phyloP scores from a whole-genome alignment of 2,113 vertebrate species.

The Pedetes capensis region DNA sequence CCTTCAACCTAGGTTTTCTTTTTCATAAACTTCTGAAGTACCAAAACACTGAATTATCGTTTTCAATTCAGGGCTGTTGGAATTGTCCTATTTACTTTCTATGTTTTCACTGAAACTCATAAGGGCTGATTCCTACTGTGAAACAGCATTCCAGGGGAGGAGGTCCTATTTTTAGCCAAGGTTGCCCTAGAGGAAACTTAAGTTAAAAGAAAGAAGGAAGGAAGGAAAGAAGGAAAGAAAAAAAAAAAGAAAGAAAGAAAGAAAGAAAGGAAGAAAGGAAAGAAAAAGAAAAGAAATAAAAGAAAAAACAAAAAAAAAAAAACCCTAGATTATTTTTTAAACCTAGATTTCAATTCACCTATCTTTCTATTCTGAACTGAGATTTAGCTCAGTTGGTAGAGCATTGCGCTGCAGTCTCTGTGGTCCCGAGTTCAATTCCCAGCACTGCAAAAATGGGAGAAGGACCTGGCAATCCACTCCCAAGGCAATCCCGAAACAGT shows the following conservation, averaged over 20 bases:
- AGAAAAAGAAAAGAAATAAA: background rate
- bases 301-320: background rate
- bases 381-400: too few relatives aligned
- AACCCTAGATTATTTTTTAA: conserved; percentile 67
- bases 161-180: background rate
- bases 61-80: background rate
- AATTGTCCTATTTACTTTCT: background rate
- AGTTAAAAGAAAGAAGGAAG: background rate
- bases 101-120: background rate
- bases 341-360: conserved; percentile 69
- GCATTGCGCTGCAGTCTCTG: too few relatives aligned
- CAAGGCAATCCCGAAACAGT: too few relatives aligned
- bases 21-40: background rate
- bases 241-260: too few relatives aligned
- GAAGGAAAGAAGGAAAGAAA: too few relatives aligned
- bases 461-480: too few relatives aligned
- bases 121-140: background rate
- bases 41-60: background rate
- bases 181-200: conserved; percentile 34
- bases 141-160: background rate
- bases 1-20: background rate
- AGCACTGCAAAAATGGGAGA: too few relatives aligned
- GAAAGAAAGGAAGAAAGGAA: too few relatives aligned
- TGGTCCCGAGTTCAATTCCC: too few relatives aligned
- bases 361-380: conserved; percentile 64